Evolutionary conservation across 2,113 vertebrate genomes (phyloP).

Genomic region (Elachura formosa): DNA sequence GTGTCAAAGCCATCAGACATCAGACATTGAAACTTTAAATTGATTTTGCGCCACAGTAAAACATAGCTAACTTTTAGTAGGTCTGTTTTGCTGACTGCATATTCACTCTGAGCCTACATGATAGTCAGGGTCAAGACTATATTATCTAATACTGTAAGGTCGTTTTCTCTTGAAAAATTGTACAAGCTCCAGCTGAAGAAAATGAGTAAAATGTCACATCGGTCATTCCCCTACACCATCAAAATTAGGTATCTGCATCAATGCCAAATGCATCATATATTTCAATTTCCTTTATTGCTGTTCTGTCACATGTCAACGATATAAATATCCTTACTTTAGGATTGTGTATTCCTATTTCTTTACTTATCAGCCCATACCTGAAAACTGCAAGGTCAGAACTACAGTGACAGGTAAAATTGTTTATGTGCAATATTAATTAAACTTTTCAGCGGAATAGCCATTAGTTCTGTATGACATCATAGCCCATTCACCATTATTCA

Average conservation of each 20-base stretch:
- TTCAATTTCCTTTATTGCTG: constrained; percentile 23
- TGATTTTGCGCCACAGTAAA: neutral
- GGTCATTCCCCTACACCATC: neutral
- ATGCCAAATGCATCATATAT: constrained; percentile 25
- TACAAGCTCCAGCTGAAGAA: neutral
- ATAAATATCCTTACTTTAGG: constrained; percentile 3
- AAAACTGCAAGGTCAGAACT: constrained; percentile 26
- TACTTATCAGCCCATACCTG: neutral
- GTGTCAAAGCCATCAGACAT: neutral
- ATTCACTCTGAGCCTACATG: neutral
- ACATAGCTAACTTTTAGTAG: neutral
- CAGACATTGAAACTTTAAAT: neutral
- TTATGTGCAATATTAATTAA: constrained; percentile 18
- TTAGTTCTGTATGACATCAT: constrained; percentile 17
- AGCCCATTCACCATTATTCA: neutral
- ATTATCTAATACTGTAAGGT: constrained; percentile 4
- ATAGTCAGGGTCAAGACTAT: constrained; percentile 14
- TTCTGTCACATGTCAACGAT: constrained; percentile 4
- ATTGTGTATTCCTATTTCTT: constrained; percentile 4
- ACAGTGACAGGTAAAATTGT: neutral
- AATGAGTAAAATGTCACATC: neutral
- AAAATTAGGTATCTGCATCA: constrained; percentile 20
- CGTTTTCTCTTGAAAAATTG: constrained; percentile 5
- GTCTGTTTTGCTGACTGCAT: neutral
- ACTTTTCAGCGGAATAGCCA: constrained; percentile 5